Conservation (phyloP, 2,888 invertebrate species). For the Ornithoptera alexandrae region DNA sequence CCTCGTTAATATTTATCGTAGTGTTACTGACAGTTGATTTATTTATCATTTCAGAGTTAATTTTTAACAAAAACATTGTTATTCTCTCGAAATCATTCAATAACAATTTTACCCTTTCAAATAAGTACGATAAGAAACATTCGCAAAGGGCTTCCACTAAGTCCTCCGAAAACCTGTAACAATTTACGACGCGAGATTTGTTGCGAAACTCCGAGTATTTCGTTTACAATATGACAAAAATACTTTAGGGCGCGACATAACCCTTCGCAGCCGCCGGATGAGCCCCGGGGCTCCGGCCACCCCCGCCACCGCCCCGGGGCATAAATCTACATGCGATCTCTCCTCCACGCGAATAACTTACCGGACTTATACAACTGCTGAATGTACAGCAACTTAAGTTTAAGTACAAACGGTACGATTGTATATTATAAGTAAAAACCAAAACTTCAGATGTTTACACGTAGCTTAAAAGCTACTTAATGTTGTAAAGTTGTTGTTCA, state of each 20-base stretch:
- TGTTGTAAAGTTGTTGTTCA: too few relatives aligned
- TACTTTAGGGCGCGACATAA: slow-evolving; percentile 12
- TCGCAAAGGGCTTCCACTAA: slow-evolving; percentile 1
- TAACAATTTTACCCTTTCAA: too few relatives aligned
- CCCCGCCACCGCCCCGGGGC: not conserved
- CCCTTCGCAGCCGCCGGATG: slow-evolving; percentile 14
- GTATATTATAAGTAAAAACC: too few relatives aligned
- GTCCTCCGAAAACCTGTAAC: not conserved
- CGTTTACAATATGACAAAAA: slow-evolving; percentile 20
- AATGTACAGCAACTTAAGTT: too few relatives aligned
- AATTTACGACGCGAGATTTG: slow-evolving; percentile 7
- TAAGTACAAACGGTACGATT: too few relatives aligned
- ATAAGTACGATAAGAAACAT: not conserved
- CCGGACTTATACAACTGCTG: not conserved
- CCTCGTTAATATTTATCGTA: too few relatives aligned
- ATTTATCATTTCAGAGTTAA: too few relatives aligned
- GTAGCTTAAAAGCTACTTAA: too few relatives aligned
- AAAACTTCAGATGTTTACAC: too few relatives aligned
- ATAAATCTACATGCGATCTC: slow-evolving; percentile 24
- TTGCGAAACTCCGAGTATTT: slow-evolving; percentile 5
- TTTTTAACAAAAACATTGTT: too few relatives aligned
- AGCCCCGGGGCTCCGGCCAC: not conserved
- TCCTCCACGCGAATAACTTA: slow-evolving; percentile 7
- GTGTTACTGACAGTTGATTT: too few relatives aligned
- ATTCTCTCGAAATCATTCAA: too few relatives aligned